Base-by-base conservation (phyloP, 2,113 vertebrate species). In the Apteryx mantelli region DNA sequence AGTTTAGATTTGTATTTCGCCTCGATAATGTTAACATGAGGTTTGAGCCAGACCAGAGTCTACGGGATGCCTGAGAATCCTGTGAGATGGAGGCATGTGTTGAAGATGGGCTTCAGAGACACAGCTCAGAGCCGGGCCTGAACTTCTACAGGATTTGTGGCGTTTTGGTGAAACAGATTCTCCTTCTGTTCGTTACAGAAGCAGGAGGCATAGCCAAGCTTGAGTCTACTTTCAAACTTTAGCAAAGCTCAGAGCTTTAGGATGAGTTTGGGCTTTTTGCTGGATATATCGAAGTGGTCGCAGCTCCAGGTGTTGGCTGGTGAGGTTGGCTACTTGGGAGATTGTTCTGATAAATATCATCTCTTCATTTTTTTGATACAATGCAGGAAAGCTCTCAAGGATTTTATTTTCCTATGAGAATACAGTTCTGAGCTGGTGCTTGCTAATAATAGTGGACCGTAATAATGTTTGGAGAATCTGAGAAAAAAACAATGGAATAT, bases 1-100 rank as follows among this genome's bases (percentile, higher is more conserved):
- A 86, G 88, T 94, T 96, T 78, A 86, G 93, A 83, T 91, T 93
- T 94, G 65, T 94, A 88, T 91, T 94, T 95, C 71, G 91, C 55
- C 53, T 73, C 2, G 1, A 53, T 77, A 55, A 87, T 48, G 76
- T 81, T 93, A 89, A 88, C 7, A 7, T 56, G 81, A 94, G 40
- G 34, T 63, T 94, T 91, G 89, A 95, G 69, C 75, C 91, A 95
- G 61, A 93, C 21, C 50, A 83, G 63, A 82, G 75, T n/a, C 82
- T 76, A 60, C 50, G 61, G 68, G 66, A 86, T 91, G 71, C 75
- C 71, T 66, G n/a, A 71, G 64, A 78, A 94, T 82, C 66, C 87
- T 74, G 32, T 75, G 52, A 88, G 50, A 66, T 55, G 50, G 61
- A 77, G 55, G 55, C 28, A 2, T 10, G 42, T 48, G 38, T 30